Conservation (phyloP, 1,140 invertebrate genomes). For the Heliconius himera region DNA sequence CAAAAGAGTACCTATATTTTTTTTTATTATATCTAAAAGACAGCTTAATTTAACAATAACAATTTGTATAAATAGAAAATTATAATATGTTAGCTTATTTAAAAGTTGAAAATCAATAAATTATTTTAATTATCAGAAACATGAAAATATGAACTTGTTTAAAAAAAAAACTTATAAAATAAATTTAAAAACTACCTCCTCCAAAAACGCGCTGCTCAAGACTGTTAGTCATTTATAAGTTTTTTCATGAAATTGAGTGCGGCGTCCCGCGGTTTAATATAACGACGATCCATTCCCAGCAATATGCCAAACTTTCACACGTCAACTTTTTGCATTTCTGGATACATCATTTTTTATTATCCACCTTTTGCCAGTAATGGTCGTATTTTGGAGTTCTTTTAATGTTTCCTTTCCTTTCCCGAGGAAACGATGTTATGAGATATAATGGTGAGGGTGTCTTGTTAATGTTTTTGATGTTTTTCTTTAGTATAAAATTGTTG, state of each 20-base stretch:
- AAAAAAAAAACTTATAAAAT: not conserved
- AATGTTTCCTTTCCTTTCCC: not conserved
- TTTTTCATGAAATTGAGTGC: constrained; percentile 77
- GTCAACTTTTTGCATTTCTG: constrained; percentile 48
- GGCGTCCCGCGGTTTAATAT: constrained; percentile 69
- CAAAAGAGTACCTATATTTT: too few species aligned
- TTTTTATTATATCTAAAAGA: too few species aligned
- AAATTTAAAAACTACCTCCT: constrained; percentile 40
- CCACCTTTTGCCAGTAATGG: constrained; percentile 36
- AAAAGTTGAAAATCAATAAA: too few species aligned
- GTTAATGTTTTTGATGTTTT: constrained; percentile 10
- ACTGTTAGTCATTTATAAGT: constrained; percentile 46
- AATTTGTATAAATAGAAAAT: too few species aligned
- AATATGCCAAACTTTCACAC: constrained; percentile 70
- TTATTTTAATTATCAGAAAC: too few species aligned
- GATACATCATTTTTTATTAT: constrained; percentile 46
- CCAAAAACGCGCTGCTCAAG: constrained; percentile 34
- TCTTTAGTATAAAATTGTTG: not conserved
- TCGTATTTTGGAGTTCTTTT: constrained; percentile 12
- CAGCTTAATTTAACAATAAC: too few species aligned
- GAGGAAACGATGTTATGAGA: not conserved
- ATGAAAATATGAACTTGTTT: too few species aligned
- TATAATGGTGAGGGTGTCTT: constrained; percentile 2
- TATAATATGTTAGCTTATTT: too few species aligned
- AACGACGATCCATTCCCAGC: constrained; percentile 69